These are phyloP conservation scores for Trididemnum miniatum DNA, from an alignment of 23 tunicate genomes.

Conservation along the genomic window DNA sequence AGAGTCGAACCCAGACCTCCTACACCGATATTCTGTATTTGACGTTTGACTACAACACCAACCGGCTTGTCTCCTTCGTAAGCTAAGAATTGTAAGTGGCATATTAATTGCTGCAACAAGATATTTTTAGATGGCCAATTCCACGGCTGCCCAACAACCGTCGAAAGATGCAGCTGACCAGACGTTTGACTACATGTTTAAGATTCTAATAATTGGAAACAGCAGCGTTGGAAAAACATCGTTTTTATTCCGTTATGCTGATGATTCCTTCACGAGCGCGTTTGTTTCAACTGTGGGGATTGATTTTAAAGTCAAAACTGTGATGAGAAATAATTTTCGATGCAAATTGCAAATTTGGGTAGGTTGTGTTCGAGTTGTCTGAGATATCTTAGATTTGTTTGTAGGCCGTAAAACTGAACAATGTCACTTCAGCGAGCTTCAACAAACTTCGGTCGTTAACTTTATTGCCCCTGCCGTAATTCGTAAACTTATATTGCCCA, in stretches of 20 bases:
- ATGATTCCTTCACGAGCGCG: constrained; percentile 94
- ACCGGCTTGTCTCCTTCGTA: too few species aligned
- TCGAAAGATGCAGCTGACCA: constrained; percentile 95
- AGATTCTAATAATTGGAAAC: constrained; percentile 93
- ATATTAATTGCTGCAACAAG: too few species aligned
- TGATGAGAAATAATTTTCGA: constrained; percentile 69
- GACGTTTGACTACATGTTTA: constrained; percentile 97
- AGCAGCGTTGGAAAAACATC: constrained; percentile 98
- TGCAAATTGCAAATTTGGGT: constrained; percentile 98
- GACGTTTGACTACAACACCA: too few species aligned
- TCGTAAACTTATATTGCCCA: too few species aligned
- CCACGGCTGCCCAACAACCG: constrained; percentile 27
- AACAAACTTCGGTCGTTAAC: too few species aligned
- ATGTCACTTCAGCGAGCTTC: too few species aligned
- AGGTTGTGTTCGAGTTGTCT: background rate
- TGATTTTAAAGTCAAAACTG: constrained; percentile 99
- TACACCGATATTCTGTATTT: too few species aligned
- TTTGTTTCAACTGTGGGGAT: constrained; percentile 99
- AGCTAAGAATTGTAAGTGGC: too few species aligned
- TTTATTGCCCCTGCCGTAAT: too few species aligned
- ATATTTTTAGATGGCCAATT: constrained; percentile 60
- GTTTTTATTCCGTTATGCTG: constrained; percentile 93
- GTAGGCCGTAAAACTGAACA: too few species aligned
- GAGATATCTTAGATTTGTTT: background rate
- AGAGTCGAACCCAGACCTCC: too few species aligned